Base-by-base conservation (phyloP, 2,888 invertebrate genomes). In the Zonitis immaculata region DNA sequence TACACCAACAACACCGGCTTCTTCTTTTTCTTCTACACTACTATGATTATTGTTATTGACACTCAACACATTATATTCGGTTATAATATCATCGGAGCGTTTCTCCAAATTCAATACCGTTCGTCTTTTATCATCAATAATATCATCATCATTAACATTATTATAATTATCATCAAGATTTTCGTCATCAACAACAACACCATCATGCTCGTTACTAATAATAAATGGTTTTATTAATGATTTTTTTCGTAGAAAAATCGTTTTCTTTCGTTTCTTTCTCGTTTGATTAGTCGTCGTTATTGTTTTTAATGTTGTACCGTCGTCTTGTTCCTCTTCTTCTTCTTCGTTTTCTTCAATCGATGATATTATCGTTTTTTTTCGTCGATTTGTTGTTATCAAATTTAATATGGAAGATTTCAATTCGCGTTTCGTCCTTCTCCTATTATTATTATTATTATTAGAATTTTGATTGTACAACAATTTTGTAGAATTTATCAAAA, bases 401-500 rank as follows among this genome's bases (percentile, higher is more conserved):
- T 62, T 62, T 39, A 49, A 56, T 35, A 52, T 47, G 16, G 57
- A 50, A 6, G 60, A 30, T 42, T 58, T 56, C 26, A 61, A 56
- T 49, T 66, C 65, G 26, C 65, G 62, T 51, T 58, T 64, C 49
- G 56, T 64, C 52, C 66, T 63, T 47, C 47, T 45, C 25, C 44
- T 44, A 44, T 56, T 49, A 47, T 58, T 63, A 60, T 62, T n/a
- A n/a, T n/a, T n/a, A n/a, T n/a, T n/a, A n/a, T n/a, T n/a, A n/a
- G n/a, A n/a, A n/a, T n/a, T n/a, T 63, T 60, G 62, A 63, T 63
- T 63, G 57, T 60, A 56, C 59, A 60, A 59, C 62, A 56, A 56
- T 52, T 57, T 56, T 64, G 66, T 65, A 64, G 65, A 65, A 65
- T 65, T 60, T 58, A 49, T 62, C 59, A 65, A 57, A 65, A 70